phyloP scores from a whole-genome alignment of 2,888 invertebrate genomes.

The Lasioglossum villosulum region DNA sequence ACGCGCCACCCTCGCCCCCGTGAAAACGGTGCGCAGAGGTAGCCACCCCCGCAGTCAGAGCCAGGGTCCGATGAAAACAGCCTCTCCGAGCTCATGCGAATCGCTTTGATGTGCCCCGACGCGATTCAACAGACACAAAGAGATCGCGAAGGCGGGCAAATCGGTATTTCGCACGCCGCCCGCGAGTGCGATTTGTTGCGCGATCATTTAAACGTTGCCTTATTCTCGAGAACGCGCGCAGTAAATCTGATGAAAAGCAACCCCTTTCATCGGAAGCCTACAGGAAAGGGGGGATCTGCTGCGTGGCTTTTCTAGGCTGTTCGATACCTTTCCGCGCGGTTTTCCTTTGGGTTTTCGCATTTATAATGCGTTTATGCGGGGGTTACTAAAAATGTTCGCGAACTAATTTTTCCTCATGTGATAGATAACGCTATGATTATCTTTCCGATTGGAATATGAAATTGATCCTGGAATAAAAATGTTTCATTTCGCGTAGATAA shows the following conservation, averaged over 20 bases:
- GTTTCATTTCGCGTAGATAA: too few species aligned
- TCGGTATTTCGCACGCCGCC: slow-evolving; percentile 28
- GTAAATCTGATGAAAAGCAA: neutral
- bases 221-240: neutral
- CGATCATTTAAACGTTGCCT: slow-evolving; percentile 24
- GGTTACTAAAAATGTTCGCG: neutral
- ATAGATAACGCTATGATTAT: neutral
- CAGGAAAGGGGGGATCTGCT: neutral
- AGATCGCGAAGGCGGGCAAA: slow-evolving; percentile 30
- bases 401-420: neutral
- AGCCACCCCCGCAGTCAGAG: slow-evolving; percentile 39
- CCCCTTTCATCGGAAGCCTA: neutral
- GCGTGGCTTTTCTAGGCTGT: neutral
- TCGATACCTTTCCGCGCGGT: neutral
- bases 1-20: slow-evolving; percentile 30
- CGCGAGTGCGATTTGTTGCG: slow-evolving; percentile 33
- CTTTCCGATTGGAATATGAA: neutral
- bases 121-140: slow-evolving; percentile 41
- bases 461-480: neutral
- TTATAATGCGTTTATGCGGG: neutral
- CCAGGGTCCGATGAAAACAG: slow-evolving; percentile 37
- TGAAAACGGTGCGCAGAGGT: slow-evolving; percentile 52
- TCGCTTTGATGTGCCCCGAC: slow-evolving; percentile 43
- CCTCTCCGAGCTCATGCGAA: slow-evolving; percentile 36
- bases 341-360: neutral